Base-by-base conservation (phyloP, 2,888 invertebrate genomes). In the Tachina lurida region DNA sequence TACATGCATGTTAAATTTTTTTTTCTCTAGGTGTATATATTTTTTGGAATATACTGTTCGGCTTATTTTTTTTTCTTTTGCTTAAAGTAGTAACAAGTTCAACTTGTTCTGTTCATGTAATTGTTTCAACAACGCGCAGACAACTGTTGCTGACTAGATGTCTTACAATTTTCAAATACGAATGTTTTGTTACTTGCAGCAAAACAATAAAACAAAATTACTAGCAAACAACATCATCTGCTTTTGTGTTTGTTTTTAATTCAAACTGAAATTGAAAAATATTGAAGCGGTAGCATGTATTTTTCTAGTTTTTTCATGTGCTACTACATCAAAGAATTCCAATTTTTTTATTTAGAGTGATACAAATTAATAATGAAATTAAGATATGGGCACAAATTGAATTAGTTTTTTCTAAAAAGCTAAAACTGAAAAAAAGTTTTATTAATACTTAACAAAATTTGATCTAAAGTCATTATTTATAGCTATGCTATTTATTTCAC, bases 71-170 rank as follows among this genome's bases (percentile, higher is more conserved):
- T 2, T 31, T 4, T 31, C 4, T 4, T 31, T 31, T 31, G 31
- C 7, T 31, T 31, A 5, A 31, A 31, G 31, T 31, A 31, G 7
- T 31, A 31, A 31, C 0, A 31, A 71, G 47, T 49, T 54, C 15
- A 54, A 60, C n/a, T 71, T 75, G 22, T 65, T 52, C 12, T 73
- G 19, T 41, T 65, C 12, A 10, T 75, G n/a, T 8, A 39, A 39
- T 10, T 56, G 43, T n/a, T 65, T 74, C 60, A 76, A 80, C 63
- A 80, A 49, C 17, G 62, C 7, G 7, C 73, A 68, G 79, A 76
- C 86, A 86, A 86, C 83, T 80, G 83, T 77, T 86, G 83, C 83
- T 80, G 78, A 60, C 68, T 74, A 62, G 49, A 65, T 75, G 79
- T 70, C 62, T 68, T 65, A 65, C 13, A 10, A 2, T 58, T 47